Evolutionary conservation across 1,140 invertebrate species (phyloP), one percentile per base, ranked within the genome.

Genomic region (Brachionus asplanchnoidis): DNA sequence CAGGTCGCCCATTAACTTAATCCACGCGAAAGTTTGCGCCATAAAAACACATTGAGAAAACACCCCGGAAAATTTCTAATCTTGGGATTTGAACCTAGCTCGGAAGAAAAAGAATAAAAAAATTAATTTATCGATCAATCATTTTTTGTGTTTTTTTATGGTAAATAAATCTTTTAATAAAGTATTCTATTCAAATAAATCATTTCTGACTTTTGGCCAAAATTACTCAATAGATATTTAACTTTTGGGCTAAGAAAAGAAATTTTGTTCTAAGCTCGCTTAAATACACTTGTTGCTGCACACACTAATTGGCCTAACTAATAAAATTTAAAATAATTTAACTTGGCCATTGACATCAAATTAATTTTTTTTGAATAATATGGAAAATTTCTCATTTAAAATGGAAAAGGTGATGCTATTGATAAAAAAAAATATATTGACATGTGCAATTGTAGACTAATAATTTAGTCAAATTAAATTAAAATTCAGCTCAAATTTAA

Each of bases 151-250:
- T 56, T 20, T 60, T n/a, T 26, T 20, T 60, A 23, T 60, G 53
- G n/a, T 60, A 60, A 60, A 60, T 60, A 60, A 60, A 60, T 60
- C 53, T 60, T 60, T 60, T 60, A 60, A 60, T 60, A 60, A 60
- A 60, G 53, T 60, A 60, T 60, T 60, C 53, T 60, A 60, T 20
- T 60, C 53, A 60, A 20, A 60, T 60, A 60, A 60, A 60, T 60
- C 53, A 60, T 60, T 60, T 60, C 20, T n/a, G 11, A 14, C 17
- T 53, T 53, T 53, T 53, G 46, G 4, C 53, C 20, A 60, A 60
- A 60, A 60, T 60, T 60, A 60, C 20, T 60, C 53, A 60, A 60
- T 23, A 9, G 20, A 23, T 60, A 60, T 60, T 60, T 60, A 20
- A 1, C 1, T 60, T 60, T 6, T 60, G 53, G 53, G 2, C 3